Conservation (phyloP, 2,113 vertebrate species). For the Percopsis transmontana region DNA sequence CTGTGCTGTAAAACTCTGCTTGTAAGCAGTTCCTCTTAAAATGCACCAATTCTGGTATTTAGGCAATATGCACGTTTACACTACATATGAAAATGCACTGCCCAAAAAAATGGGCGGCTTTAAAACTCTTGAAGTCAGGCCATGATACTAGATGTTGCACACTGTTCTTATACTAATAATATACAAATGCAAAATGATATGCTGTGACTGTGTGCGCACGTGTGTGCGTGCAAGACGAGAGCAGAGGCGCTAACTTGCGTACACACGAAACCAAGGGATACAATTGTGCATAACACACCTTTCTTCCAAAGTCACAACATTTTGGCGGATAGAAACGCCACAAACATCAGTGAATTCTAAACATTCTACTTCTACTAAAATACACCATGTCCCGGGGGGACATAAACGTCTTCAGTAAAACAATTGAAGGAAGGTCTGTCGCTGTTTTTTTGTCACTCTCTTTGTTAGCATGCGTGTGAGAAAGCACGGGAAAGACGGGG, state of each 20-base stretch:
- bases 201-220: not conserved
- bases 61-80: no score
- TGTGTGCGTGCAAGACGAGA: not conserved
- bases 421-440: not conserved
- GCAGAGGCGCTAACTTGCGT: not conserved
- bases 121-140: no score
- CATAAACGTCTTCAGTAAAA: not conserved
- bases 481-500: not conserved
- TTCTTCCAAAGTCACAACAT: not conserved
- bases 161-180: no score
- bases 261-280: not conserved
- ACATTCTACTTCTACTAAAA: not conserved
- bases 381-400: not conserved
- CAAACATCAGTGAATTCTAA: not conserved
- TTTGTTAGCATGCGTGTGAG: constrained; percentile 13
- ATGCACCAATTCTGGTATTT: no score
- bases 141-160: no score
- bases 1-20: no score
- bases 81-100: no score
- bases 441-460: not conserved
- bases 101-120: no score
- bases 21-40: no score
- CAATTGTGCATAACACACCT: not conserved
- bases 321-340: not conserved
- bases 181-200: no score